These are phyloP conservation scores for Hedya salicella DNA, from an alignment of 2,888 invertebrate genomes.

Conservation along the genomic window DNA sequence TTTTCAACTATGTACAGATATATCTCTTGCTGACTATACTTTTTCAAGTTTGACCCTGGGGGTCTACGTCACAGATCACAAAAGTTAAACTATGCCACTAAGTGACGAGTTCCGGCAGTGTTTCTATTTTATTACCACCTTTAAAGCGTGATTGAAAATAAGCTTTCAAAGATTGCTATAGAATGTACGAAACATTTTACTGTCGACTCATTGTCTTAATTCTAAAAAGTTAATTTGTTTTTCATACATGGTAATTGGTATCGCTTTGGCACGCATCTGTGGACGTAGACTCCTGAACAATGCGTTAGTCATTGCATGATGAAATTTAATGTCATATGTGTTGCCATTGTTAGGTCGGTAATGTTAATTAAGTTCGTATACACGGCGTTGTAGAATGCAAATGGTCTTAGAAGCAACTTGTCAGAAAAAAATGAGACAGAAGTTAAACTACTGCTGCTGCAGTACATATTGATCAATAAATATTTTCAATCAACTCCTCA, in stretches of 20 bases:
- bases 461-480: background rate
- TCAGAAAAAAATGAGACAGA: background rate
- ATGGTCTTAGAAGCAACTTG: constrained; percentile 8
- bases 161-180: too few relatives aligned
- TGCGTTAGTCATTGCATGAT: constrained; percentile 73
- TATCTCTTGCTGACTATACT: constrained; percentile 6
- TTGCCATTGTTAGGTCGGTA: constrained; percentile 80
- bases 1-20: background rate
- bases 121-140: too few relatives aligned
- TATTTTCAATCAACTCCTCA: too few relatives aligned
- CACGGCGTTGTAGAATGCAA: constrained; percentile 21
- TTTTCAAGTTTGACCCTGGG: constrained; percentile 16
- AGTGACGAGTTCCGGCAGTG: too few relatives aligned
- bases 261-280: constrained; percentile 17
- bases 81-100: too few relatives aligned
- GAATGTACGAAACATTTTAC: too few relatives aligned
- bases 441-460: background rate
- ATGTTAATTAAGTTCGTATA: constrained; percentile 57
- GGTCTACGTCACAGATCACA: constrained; percentile 12
- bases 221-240: too few relatives aligned
- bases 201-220: too few relatives aligned
- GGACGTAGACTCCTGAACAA: constrained; percentile 67
- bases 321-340: constrained; percentile 70
- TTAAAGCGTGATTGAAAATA: too few relatives aligned
- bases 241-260: too few relatives aligned